Base-by-base conservation (phyloP, 2,888 invertebrate species). In the Rhimphoctona megacephalus region DNA sequence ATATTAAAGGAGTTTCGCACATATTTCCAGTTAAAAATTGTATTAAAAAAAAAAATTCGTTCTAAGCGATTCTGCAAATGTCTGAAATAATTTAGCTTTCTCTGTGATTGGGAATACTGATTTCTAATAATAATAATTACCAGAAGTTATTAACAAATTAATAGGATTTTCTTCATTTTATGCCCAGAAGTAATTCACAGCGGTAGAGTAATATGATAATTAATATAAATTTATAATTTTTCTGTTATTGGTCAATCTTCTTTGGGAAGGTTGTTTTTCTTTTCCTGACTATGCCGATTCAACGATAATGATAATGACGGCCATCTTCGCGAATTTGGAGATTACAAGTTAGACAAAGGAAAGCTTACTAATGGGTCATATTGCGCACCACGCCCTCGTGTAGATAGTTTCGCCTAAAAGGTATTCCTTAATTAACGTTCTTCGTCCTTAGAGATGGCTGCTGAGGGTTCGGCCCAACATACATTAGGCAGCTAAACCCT, bases 381-480 rank as follows among this genome's bases (percentile, higher is more conserved):
- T 19, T 54, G 52, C 66, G 66, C 67, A 66, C 79, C 87, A 83
- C 87, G 85, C 87, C 87, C 78, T 80, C 84, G 69, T 33, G 82
- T 80, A 89, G 89, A 91, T 90, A 90, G 90, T 91, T 90, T 89
- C 83, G 85, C 85, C 88, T 88, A 88, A 87, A 89, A 90, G 89
- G 90, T 88, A 90, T 91, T 90, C 88, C 88, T 90, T 91, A 91
- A 92, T 91, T 91, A 91, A 89, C 85, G 87, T 82, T 80, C 84
- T 70, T 52, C 74, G 78, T 67, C 49, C 77, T 43, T 64, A 30
- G 64, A 74, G 66, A 79, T 72, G 83, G 49, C 46, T 85, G 77
- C 61, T 25, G 36, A 74, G 54, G 78, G 78, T 69, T 76, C 61
- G 81, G 81, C 78, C 69, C 57, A 81, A 64, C 73, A 73, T 64